A percentile compares a stretch with the other conserved stretches of the same genome.
These are phyloP conservation scores for Scotopteryx bipunctaria DNA, from an alignment of 2,888 invertebrate species.

Conservation along the genomic window DNA sequence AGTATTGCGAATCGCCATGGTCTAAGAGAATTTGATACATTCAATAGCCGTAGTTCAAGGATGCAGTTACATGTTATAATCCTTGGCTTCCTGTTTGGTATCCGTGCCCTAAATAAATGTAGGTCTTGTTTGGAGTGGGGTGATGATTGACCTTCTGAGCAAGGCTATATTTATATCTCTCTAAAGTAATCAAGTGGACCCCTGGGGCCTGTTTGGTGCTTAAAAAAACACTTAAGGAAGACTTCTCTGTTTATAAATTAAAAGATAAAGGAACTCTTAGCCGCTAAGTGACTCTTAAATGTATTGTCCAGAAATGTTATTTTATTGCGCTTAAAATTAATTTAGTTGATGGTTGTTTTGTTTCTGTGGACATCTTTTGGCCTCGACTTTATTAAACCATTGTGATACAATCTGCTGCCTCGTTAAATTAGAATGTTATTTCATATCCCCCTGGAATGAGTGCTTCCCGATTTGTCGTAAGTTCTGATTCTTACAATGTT, in stretches of 20 bases:
- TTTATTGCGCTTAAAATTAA: slow-evolving; percentile 27
- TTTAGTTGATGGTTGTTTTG: slow-evolving; percentile 22
- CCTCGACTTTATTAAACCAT: slow-evolving; percentile 4
- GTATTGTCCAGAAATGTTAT: slow-evolving; percentile 25
- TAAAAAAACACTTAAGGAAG: slow-evolving; percentile 27
- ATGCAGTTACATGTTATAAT: slow-evolving; percentile 11
- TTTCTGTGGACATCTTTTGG: slow-evolving; percentile 7
- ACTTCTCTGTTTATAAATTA: slow-evolving; percentile 22
- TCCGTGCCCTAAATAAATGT: slow-evolving; percentile 40
- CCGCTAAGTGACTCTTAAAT: slow-evolving; percentile 23
- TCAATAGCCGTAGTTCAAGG: slow-evolving; percentile 15
- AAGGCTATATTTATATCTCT: slow-evolving; percentile 38
- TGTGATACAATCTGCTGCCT: slow-evolving; percentile 14
- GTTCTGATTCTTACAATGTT: background rate
- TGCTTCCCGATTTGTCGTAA: no score
- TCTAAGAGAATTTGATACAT: no score
- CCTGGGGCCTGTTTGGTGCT: slow-evolving; percentile 22
- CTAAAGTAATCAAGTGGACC: slow-evolving; percentile 34
- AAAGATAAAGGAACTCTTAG: slow-evolving; percentile 26
- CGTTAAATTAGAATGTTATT: background rate
- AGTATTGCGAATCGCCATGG: no score
- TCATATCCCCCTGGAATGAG: background rate
- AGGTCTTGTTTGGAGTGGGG: slow-evolving; percentile 33
- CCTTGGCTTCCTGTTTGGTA: slow-evolving; percentile 21
- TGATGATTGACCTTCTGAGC: slow-evolving; percentile 35